phyloP scores from a whole-genome alignment of 1,140 invertebrate genomes.

The Eueides isabella region DNA sequence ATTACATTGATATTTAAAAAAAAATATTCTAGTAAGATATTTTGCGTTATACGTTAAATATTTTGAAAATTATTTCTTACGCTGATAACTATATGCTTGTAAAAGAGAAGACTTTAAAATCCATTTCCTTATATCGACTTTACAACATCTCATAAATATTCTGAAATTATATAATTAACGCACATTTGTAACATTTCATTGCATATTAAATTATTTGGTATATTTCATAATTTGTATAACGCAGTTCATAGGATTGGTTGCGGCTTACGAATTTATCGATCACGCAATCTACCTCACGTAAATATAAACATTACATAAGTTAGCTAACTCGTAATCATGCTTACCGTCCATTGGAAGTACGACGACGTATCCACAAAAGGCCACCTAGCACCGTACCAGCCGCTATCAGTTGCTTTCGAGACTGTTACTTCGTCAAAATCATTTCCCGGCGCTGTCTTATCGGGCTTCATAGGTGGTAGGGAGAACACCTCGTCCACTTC shows the following conservation, averaged over 20 bases:
- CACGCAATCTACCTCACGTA: slow-evolving; percentile 49
- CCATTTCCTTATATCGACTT: neutral
- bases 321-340: slow-evolving; percentile 46
- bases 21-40: too few species aligned
- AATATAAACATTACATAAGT: slow-evolving; percentile 54
- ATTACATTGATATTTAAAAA: too few species aligned
- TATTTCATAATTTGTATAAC: slow-evolving; percentile 49
- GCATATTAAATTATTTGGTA: slow-evolving; percentile 27
- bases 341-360: slow-evolving; percentile 86
- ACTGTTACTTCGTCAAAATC: slow-evolving; percentile 76
- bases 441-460: slow-evolving; percentile 41
- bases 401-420: slow-evolving; percentile 61
- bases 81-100: too few species aligned
- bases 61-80: too few species aligned
- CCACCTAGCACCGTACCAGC: slow-evolving; percentile 80
- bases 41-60: too few species aligned
- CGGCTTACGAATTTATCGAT: slow-evolving; percentile 36
- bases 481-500: slow-evolving; percentile 77
- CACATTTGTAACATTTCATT: neutral
- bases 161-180: neutral
- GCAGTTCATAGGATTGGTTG: slow-evolving; percentile 42
- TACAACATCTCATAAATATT: neutral
- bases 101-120: too few species aligned
- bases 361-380: slow-evolving; percentile 85
- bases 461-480: slow-evolving; percentile 65